Evolutionary conservation across 2,888 invertebrate species (phyloP).

Genomic region (Cybosia mesomella): DNA sequence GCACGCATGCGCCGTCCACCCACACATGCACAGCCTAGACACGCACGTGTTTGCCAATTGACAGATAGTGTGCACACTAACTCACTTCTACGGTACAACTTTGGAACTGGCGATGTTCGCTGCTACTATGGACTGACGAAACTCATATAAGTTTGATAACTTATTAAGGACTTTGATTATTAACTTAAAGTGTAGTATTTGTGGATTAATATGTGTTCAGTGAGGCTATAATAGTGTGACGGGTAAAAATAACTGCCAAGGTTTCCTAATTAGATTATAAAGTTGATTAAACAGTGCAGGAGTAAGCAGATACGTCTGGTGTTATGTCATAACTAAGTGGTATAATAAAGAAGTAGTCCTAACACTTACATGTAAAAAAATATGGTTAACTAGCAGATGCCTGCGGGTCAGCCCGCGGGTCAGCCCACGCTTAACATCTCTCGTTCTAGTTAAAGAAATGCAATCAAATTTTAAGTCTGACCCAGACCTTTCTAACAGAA

Average conservation of each 20-base stretch:
- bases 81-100: conserved; percentile 42
- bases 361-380: no score
- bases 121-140: conserved; percentile 13
- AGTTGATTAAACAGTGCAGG: no score
- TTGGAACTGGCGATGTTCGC: conserved; percentile 20
- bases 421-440: no score
- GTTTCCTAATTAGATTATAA: no score
- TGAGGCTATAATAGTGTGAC: background rate
- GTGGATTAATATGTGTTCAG: background rate
- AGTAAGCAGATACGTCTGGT: no score
- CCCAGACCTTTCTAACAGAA: no score
- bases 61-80: conserved; percentile 44
- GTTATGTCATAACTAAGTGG: no score
- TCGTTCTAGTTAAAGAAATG: no score
- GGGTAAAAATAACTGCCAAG: background rate
- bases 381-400: no score
- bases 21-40: conserved; percentile 18
- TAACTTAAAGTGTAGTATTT: conserved; percentile 4
- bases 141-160: conserved; percentile 20
- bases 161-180: conserved; percentile 16
- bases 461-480: no score
- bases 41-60: conserved; percentile 50
- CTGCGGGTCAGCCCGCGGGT: no score
- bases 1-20: conserved; percentile 53
- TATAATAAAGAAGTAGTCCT: no score